Conservation (phyloP, 2,113 vertebrate species). For the Panurus biarmicus region DNA sequence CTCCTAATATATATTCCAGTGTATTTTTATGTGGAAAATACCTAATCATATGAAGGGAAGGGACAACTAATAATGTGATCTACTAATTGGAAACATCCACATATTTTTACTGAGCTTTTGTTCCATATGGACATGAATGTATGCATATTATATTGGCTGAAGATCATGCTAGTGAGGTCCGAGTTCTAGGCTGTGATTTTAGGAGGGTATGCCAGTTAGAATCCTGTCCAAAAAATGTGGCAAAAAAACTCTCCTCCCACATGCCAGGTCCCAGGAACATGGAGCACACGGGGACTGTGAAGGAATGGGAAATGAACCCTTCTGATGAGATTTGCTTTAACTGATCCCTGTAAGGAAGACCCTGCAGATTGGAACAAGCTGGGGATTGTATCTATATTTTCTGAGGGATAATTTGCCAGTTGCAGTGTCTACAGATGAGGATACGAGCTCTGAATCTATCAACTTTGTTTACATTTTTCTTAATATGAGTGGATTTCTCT, state of each 20-base stretch:
- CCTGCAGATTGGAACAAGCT: neutral
- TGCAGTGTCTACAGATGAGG: neutral
- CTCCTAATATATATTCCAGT: neutral
- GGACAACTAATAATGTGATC: neutral
- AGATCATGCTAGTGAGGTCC: neutral
- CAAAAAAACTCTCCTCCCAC: neutral
- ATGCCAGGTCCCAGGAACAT: neutral
- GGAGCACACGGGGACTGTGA: rapidly evolving
- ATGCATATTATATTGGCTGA: neutral
- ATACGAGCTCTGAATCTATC: neutral
- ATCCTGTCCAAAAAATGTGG: neutral
- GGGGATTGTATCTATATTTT: neutral
- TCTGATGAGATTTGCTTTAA: neutral
- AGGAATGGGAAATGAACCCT: neutral
- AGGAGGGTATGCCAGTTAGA: neutral
- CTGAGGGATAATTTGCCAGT: neutral
- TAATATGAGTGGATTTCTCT: neutral
- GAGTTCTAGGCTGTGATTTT: neutral
- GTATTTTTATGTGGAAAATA: neutral
- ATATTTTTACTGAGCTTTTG: neutral
- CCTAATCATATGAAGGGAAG: neutral
- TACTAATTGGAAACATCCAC: neutral
- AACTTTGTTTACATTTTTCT: neutral
- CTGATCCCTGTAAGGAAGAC: neutral
- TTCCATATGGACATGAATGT: neutral